Evolutionary conservation across 2,888 invertebrate species (phyloP), one percentile per base, ranked within the genome.

Genomic region (Drosophila kuntzei): DNA sequence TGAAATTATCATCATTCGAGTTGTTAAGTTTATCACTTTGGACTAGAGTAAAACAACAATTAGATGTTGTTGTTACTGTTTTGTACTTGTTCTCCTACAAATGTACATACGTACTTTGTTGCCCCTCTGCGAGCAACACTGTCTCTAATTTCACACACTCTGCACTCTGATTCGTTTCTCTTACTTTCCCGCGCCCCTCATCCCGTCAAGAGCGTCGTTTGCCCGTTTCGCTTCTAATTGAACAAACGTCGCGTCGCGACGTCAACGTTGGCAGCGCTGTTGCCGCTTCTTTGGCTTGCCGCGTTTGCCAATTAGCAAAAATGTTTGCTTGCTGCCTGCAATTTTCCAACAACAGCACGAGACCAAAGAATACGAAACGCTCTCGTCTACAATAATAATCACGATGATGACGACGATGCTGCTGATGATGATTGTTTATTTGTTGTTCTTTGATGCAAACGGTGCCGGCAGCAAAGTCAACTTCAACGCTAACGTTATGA

Each of bases 241-340:
- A 82, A 79, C 66, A 84, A 81, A 75, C 66, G 70, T 58, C 22
- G 61, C 47, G 70, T 57, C 27, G 61, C 47, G 37, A 18, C 25
- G 57, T 62, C 46, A 27, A 44, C 36, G 50, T 41, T 54, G 18
- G 54, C 75, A 60, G 46, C 53, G 39, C 49, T 50, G 34, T 46
- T 65, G 71, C 27, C 54, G 34, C 64, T 60, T 55, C 59, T 60
- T 46, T 66, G 41, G 44, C 27, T 58, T 59, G 68, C 71, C 58
- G 63, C 81, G 65, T 27, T 66, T 58, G 71, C 86, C 82, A 82
- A 82, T 82, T 82, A 82, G 82, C 66, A 58, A 79, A 81, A 85
- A 80, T 87, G 65, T 74, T 82, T 86, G 78, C 86, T 61, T 64
- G 64, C 47, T 62, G 54, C 53, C 71, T 73, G 75, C 61, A 71